These are phyloP conservation scores for Elgonia sp. DNA, from an alignment of 2,888 invertebrate genomes.

Conservation along the genomic window DNA sequence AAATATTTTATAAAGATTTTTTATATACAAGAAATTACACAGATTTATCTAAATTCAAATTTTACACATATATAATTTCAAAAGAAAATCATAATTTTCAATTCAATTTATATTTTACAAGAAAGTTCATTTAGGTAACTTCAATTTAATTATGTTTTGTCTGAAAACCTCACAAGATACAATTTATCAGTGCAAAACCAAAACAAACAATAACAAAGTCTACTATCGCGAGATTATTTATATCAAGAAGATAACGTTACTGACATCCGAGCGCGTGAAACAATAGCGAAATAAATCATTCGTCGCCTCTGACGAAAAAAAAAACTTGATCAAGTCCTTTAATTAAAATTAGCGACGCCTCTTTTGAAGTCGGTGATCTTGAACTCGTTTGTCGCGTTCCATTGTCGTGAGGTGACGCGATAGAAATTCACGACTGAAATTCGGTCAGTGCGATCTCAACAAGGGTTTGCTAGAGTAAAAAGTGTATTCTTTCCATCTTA, in stretches of 20 bases:
- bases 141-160: too few relatives aligned
- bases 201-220: too few relatives aligned
- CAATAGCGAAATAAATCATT: slow-evolving; percentile 15
- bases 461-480: slow-evolving; percentile 52
- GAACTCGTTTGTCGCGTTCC: slow-evolving; percentile 65
- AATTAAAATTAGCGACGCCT: slow-evolving; percentile 62
- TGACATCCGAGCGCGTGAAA: too few relatives aligned
- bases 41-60: too few relatives aligned
- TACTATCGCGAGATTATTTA: slow-evolving; percentile 26
- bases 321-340: slow-evolving; percentile 24
- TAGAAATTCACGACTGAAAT: not conserved
- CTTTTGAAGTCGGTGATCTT: slow-evolving; percentile 58
- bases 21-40: too few relatives aligned
- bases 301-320: slow-evolving; percentile 50
- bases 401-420: slow-evolving; percentile 32
- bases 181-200: too few relatives aligned
- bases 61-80: too few relatives aligned
- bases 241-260: slow-evolving; percentile 50
- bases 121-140: too few relatives aligned
- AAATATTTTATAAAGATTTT: too few relatives aligned
- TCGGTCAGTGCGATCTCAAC: slow-evolving; percentile 62
- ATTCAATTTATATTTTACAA: too few relatives aligned
- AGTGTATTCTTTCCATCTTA: not conserved
- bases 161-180: too few relatives aligned
- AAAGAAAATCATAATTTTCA: too few relatives aligned